Evolutionary conservation across 1,140 invertebrate genomes (phyloP), one percentile per base, ranked within the genome.

Genomic region (Eufriesea mexicana): DNA sequence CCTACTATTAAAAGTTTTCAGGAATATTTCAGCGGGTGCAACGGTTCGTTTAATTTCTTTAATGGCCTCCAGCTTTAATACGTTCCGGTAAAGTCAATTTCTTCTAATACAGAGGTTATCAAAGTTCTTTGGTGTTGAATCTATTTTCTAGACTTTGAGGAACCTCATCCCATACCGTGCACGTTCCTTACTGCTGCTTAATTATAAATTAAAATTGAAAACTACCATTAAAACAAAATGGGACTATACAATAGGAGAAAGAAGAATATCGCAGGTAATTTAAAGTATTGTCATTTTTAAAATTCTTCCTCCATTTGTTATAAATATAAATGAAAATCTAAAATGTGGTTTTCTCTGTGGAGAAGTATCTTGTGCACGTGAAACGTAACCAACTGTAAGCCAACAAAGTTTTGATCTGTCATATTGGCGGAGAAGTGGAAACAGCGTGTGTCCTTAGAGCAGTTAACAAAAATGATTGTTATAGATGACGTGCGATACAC

Each of bases 11-110:
- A 61, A 62, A 76, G 59, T 76, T 76, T 64, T 49, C 45, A 64
- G 28, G 20, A 49, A 49, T 61, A 62, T 57, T n/a, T 23, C 16
- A 62, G 10, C n/a, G 45, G 10, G 2, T 16, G 25, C 73, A 49
- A 54, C 71, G 35, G 71, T 74, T 35, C 54, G 55, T 23, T 59
- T 74, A 57, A 64, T 76, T 76, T 49, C 74, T 51, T 62, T 76
- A 76, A 76, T 76, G 74, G 47, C 12, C 51, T 35, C 25, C 20
- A 64, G 49, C 74, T 76, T 76, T 64, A 76, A 76, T 35, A 64
- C 59, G 28, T 47, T 76, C 59, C 45, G 8, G 25, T 20, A 35
- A 51, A 64, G 74, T 62, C 61, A 61, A 77, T 77, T 77, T 64
- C 28, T 49, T 77, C 62, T 54, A 64, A 64, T 47, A 47, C 28